These are phyloP conservation scores for Aphidius colemani DNA, from an alignment of 2,888 invertebrate genomes.

Conservation along the genomic window DNA sequence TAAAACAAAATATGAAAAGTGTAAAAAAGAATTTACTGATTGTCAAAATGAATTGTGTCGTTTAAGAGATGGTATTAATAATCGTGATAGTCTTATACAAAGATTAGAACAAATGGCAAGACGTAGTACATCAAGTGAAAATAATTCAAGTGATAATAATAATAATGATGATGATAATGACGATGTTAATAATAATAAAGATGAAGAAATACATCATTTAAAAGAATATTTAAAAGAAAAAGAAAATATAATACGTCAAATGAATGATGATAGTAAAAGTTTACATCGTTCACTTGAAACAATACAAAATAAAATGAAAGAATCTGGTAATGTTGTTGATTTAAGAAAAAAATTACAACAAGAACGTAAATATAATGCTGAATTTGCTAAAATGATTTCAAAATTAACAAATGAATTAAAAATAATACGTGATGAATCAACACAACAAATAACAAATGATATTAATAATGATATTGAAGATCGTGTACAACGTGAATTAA, in stretches of 20 bases:
- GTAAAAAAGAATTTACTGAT: constrained; percentile 42
- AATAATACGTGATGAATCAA: constrained; percentile 35
- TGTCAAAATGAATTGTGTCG: constrained; percentile 46
- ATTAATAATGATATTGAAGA: constrained; percentile 52
- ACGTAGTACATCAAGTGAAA: constrained; percentile 35
- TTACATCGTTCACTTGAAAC: constrained; percentile 63
- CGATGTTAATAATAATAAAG: constrained; percentile 64
- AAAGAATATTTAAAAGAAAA: constrained; percentile 64
- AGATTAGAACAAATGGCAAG: constrained; percentile 52
- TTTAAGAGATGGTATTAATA: constrained; percentile 49
- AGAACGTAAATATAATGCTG: constrained; percentile 61
- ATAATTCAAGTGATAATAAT: constrained; percentile 38
- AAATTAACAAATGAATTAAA: constrained; percentile 50
- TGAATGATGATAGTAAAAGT: constrained; percentile 65
- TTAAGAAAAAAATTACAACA: constrained; percentile 65
- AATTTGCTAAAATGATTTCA: constrained; percentile 52
- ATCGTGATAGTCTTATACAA: constrained; percentile 48
- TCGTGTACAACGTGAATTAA: constrained; percentile 65
- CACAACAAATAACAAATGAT: constrained; percentile 46
- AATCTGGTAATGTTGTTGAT: constrained; percentile 66
- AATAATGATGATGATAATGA: constrained; percentile 42
- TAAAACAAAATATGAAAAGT: constrained; percentile 60
- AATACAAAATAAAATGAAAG: constrained; percentile 63
- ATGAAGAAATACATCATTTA: constrained; percentile 70
- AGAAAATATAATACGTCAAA: constrained; percentile 66